Base-by-base conservation (phyloP, 2,888 invertebrate species). In the Mesochorus sp. region DNA sequence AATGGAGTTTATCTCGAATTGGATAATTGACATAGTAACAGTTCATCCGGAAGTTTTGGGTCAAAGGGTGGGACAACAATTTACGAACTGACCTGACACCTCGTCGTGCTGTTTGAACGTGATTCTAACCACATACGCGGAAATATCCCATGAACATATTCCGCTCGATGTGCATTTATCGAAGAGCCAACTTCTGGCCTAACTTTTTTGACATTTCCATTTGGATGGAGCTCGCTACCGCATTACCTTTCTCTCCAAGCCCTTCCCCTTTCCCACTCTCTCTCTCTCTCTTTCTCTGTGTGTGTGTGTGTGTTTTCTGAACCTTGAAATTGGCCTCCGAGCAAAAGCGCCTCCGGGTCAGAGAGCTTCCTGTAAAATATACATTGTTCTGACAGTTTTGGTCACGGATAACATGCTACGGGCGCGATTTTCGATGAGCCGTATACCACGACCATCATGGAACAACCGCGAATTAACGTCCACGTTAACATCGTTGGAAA, bases 401-500 rank as follows among this genome's bases (percentile, higher is more conserved):
- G 31, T 44, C 31, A 44, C 12, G 55, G 42, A 44, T 19, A 34
- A 34, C 14, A 31, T 47, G 14, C 21, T 5, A 10, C 6, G 19
- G n/a, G 21, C 47, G 19, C 19, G 21, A 21, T 21, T 47, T 19
- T 47, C 4, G 42, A 42, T 14, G 42, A 42, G 12, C 12, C n/a
- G n/a, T n/a, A n/a, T n/a, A n/a, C n/a, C n/a, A n/a, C 31, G 26
- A 57, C 21, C 59, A 85, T 84, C 84, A 14, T 72, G 62, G 53
- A 44, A n/a, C 80, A 55, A 47, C 73, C 79, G 2, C 10, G 19
- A 5, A 6, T 83, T 4, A 77, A 83, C 28, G 24, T 85, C 57
- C 47, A 80, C 53, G 84, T 83, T 70, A 85, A 61, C 59, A 55
- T 86, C 64, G 82, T 87, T 12, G 75, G 74, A 59, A 86, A 87